These are phyloP conservation scores for Hemichromis elongatus DNA, from an alignment of 2,113 vertebrate genomes.

Conservation along the genomic window DNA sequence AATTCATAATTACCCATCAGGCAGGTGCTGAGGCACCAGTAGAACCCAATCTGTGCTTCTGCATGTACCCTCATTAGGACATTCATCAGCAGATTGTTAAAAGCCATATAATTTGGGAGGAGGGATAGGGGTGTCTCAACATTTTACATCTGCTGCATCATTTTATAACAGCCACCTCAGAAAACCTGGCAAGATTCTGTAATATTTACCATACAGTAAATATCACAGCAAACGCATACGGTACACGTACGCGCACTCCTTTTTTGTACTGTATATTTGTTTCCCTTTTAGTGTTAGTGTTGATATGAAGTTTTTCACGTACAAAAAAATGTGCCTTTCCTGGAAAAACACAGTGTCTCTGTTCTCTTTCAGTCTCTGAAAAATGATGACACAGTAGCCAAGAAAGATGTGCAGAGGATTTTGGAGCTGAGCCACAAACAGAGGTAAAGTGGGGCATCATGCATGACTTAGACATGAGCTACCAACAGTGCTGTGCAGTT, in stretches of 20 bases:
- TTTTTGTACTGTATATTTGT: not conserved
- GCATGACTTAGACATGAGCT: not conserved
- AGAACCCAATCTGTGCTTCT: slow-evolving; percentile 12
- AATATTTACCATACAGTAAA: not conserved
- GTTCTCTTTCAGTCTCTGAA: slow-evolving; percentile 82
- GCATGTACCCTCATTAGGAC: slow-evolving; percentile 20
- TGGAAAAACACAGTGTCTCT: not conserved
- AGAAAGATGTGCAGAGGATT: slow-evolving; percentile 89
- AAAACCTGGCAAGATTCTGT: not conserved
- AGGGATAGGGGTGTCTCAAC: not conserved
- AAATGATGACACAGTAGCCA: slow-evolving; percentile 85
- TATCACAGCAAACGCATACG: not conserved
- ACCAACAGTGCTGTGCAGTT: not conserved
- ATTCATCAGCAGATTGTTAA: slow-evolving; percentile 15
- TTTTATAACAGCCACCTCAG: not conserved
- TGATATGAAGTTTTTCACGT: not conserved
- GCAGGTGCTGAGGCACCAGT: slow-evolving; percentile 17
- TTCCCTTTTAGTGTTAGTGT: not conserved
- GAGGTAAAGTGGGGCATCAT: slow-evolving; percentile 76
- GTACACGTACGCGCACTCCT: not conserved
- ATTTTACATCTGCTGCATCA: slow-evolving; percentile 15
- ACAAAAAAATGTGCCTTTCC: not conserved
- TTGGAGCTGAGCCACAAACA: slow-evolving; percentile 93
- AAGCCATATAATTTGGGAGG: not conserved
- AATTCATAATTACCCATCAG: slow-evolving; percentile 60